These are phyloP conservation scores for Neomicropteryx cornuta DNA, from an alignment of 1,140 invertebrate genomes.

Conservation along the genomic window DNA sequence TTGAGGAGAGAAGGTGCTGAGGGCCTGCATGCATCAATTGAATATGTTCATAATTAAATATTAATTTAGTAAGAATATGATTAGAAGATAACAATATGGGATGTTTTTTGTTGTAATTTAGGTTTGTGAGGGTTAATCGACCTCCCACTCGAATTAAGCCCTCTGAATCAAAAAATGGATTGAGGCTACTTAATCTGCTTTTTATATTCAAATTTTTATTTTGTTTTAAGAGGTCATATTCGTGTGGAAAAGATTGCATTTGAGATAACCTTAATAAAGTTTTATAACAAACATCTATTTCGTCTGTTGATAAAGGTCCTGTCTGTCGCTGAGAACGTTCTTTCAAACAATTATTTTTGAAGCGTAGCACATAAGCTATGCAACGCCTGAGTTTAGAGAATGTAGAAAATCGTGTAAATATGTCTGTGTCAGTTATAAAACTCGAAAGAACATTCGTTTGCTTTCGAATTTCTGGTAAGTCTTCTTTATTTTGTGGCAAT, in stretches of 20 bases:
- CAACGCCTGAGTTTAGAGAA: no score
- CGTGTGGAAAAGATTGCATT: not conserved
- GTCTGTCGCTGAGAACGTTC: no score
- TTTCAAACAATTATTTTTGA: no score
- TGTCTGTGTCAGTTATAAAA: no score
- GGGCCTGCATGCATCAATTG: slow-evolving; percentile 17
- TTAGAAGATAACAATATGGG: slow-evolving; percentile 19
- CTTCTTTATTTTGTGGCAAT: no score
- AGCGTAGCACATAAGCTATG: no score
- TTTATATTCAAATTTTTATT: not conserved
- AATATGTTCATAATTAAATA: slow-evolving; percentile 17
- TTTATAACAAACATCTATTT: no score
- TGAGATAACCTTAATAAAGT: slow-evolving; percentile 5
- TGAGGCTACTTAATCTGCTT: slow-evolving; percentile 10
- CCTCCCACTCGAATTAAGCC: slow-evolving; percentile 23
- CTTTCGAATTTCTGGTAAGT: no score
- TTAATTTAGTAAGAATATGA: slow-evolving; percentile 13
- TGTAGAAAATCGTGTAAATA: no score
- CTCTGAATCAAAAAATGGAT: slow-evolving; percentile 23
- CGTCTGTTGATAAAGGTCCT: no score
- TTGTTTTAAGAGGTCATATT: not conserved
- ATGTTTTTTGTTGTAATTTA: slow-evolving; percentile 14
- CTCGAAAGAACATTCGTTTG: no score
- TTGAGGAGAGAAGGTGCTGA: slow-evolving; percentile 12
- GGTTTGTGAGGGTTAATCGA: slow-evolving; percentile 15